Conservation (phyloP, 92 coral and sea anemone genomes). For the Diadumene lineata region DNA sequence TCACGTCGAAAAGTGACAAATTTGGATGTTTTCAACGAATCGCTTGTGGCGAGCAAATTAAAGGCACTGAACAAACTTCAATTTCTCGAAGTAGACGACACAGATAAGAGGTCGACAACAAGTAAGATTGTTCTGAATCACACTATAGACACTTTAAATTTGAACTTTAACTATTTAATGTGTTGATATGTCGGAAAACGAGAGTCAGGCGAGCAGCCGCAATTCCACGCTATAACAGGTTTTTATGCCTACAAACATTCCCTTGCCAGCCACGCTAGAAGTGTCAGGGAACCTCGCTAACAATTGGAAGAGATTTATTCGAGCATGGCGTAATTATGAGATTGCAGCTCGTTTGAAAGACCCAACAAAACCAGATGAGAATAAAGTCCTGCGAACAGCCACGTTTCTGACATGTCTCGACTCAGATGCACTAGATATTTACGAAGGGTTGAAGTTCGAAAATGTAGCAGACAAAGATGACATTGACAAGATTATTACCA, state of each 20-base stretch:
- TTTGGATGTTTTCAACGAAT: constrained; percentile 2
- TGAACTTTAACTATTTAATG: background rate
- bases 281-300: constrained; percentile 32
- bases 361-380: background rate
- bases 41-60: background rate
- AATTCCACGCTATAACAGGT: background rate
- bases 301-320: constrained; percentile 45
- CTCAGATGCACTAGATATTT: constrained; percentile 62
- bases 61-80: background rate
- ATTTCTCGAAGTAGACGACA: background rate
- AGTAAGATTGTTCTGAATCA: background rate
- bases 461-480: constrained; percentile 41
- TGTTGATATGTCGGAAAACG: background rate
- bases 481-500: constrained; percentile 49
- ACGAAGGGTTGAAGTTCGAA: constrained; percentile 57
- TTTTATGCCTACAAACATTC: constrained; percentile 25
- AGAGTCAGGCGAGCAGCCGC: background rate
- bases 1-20: constrained; percentile 5
- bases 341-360: constrained; percentile 1
- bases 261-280: constrained; percentile 40
- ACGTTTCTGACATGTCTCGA: constrained; percentile 56
- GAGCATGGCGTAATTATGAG: constrained; percentile 37
- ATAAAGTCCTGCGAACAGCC: constrained; percentile 42
- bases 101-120: background rate
- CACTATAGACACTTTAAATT: background rate